Evolutionary conservation across 2,113 vertebrate species (phyloP).

Genomic region (Ahaetulla prasina): DNA sequence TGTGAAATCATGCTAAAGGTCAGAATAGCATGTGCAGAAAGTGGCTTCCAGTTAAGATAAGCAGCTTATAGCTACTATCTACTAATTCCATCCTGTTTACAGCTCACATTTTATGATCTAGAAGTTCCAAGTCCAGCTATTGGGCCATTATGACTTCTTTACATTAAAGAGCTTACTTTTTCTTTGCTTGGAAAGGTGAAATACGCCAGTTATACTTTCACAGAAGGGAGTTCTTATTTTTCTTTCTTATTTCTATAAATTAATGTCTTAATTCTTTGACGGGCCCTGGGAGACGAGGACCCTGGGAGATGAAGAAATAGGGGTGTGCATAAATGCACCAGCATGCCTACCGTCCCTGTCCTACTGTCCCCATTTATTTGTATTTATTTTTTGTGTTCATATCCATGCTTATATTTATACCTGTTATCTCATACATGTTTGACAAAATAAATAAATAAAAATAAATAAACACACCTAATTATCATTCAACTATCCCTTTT

Average conservation of each 20-base stretch:
- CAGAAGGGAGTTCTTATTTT: background rate
- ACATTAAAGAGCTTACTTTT: background rate
- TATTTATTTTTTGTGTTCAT: no score
- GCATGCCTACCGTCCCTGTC: no score
- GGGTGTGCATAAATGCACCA: no score
- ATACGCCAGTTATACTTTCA: background rate
- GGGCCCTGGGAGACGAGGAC: background rate
- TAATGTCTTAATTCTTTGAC: background rate
- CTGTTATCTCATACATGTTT: no score
- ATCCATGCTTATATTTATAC: no score
- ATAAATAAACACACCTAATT: no score
- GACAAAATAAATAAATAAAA: no score
- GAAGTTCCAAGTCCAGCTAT: slow-evolving; percentile 1
- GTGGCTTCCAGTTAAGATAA: background rate
- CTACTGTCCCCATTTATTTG: no score
- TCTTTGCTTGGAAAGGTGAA: background rate
- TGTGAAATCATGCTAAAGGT: background rate
- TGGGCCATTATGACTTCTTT: background rate
- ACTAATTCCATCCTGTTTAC: background rate
- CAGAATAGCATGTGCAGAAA: background rate
- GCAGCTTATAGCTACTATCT: slow-evolving; percentile 3
- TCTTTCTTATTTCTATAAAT: background rate
- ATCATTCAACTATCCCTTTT: background rate
- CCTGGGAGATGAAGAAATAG: no score
- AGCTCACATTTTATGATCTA: background rate